Evolutionary conservation across 2,113 vertebrate genomes (phyloP).

Genomic region (Mohoua ochrocephala): DNA sequence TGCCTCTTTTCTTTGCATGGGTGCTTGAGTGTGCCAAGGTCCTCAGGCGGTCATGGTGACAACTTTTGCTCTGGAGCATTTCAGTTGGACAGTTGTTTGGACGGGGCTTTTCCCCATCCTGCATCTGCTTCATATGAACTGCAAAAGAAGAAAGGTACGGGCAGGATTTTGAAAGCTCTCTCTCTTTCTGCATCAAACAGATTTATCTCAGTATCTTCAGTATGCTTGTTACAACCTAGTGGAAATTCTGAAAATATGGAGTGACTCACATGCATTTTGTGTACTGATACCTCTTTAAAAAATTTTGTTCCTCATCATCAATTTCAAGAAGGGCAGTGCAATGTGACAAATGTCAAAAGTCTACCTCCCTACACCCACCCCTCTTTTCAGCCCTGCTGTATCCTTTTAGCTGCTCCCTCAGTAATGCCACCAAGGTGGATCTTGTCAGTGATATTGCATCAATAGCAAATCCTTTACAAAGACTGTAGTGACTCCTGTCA

Average conservation of each 20-base stretch:
- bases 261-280: background rate
- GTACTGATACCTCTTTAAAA: background rate
- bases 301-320: background rate
- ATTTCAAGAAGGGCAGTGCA: background rate
- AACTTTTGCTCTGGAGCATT: background rate
- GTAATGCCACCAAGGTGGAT: background rate
- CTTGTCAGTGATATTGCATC: too few relatives aligned
- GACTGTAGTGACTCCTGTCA: background rate
- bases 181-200: background rate
- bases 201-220: background rate
- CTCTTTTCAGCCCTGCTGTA: background rate
- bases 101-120: background rate
- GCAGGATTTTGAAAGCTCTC: background rate
- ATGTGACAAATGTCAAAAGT: background rate
- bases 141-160: background rate
- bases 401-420: background rate
- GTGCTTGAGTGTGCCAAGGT: fast-evolving
- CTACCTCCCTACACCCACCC: background rate
- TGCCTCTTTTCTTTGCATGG: background rate
- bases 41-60: background rate
- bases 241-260: background rate
- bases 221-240: background rate
- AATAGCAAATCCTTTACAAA: background rate
- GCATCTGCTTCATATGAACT: background rate
- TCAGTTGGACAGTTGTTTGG: background rate